Percentiles rank a stretch among this genome's conserved stretches.
phyloP scores from a whole-genome alignment of 2,113 vertebrate species.

The Lophius piscatorius region DNA sequence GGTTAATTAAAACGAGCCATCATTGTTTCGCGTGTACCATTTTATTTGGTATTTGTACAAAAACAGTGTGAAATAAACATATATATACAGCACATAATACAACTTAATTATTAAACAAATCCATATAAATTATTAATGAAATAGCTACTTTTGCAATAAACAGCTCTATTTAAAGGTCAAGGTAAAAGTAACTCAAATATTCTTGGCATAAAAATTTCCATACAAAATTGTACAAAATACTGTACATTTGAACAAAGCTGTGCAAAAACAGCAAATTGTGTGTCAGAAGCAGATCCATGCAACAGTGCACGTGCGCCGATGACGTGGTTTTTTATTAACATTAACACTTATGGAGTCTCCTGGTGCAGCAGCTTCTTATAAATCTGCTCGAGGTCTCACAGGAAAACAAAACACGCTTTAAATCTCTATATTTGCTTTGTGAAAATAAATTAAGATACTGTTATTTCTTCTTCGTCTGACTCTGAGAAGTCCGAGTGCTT shows the following conservation, averaged over 20 bases:
- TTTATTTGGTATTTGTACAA: slow-evolving; percentile 82
- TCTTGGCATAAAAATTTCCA: slow-evolving; percentile 83
- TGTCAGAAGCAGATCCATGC: slow-evolving; percentile 59
- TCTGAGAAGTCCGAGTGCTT: slow-evolving; percentile 96
- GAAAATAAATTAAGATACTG: slow-evolving; percentile 87
- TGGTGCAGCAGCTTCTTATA: slow-evolving; percentile 49
- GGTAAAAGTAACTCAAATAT: slow-evolving; percentile 65
- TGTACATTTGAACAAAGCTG: slow-evolving; percentile 81
- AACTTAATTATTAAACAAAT: slow-evolving; percentile 75
- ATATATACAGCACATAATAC: slow-evolving; percentile 74
- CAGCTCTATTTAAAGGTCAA: slow-evolving; percentile 72
- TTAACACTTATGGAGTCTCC: slow-evolving; percentile 27
- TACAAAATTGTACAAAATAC: slow-evolving; percentile 84
- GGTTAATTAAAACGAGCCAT: no score
- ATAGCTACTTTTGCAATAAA: slow-evolving; percentile 81
- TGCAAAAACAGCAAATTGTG: slow-evolving; percentile 79
- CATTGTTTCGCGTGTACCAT: no score
- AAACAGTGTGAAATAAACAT: slow-evolving; percentile 73
- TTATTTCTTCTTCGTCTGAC: slow-evolving; percentile 94
- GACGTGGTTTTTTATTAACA: slow-evolving; percentile 19
- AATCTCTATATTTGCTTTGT: slow-evolving; percentile 64
- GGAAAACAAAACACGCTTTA: slow-evolving; percentile 45
- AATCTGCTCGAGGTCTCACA: slow-evolving; percentile 49
- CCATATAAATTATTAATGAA: slow-evolving; percentile 82
- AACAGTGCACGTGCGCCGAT: slow-evolving; percentile 31